Base-by-base conservation (phyloP, 2,113 vertebrate species). In the Indicator maculatus region DNA sequence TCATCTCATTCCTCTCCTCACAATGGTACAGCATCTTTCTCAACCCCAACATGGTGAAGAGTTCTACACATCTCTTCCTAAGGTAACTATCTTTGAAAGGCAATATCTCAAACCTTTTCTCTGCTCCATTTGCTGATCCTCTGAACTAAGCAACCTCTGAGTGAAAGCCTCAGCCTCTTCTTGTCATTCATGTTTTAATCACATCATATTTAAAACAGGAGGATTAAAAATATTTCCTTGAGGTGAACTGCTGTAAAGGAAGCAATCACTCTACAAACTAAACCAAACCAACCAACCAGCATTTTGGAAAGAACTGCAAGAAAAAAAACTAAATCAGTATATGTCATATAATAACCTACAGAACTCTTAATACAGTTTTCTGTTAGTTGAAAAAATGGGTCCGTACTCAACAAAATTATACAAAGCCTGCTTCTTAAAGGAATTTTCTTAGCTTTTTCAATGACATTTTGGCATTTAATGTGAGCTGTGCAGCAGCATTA, bases 1-100 rank as follows among this genome's bases (percentile, higher is more conserved):
- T 18, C 31, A 15, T n/a, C 45, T 23, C 1, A 1, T n/a, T 74
- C 70, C 27, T 69, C 30, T 55, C 20, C 38, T 12, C 3, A 0
- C 4, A 23, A 38, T 38, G 9, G 26, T 44, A 18, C 56, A 50
- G 55, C 8, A 2, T 69, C 61, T 44, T 53, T 36, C 61, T 18
- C 0, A 1, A 24, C 18, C n/a, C 24, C 19, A 5, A 26, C 61
- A 56, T 36, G 36, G 39, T 24, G 41, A 26, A 69, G n/a, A 6
- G 45, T 61, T 58, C 31, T 27, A 39, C 5, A 19, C 15, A 13
- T 30, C 23, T 67, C 60, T n/a, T 77, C 11, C 23, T 30, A n/a
- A 38, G 16, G 27, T 55, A 90, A 19, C 12, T 31, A 47, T 52
- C 38, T 55, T 66, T 66, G 30, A 71, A 65, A 76, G n/a, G 44